A percentile compares a stretch with the other conserved stretches of the same genome.
Evolutionary conservation across 64 coral and sea anemone genomes (phyloP).

Genomic region (Cladopsammia gracilis): DNA sequence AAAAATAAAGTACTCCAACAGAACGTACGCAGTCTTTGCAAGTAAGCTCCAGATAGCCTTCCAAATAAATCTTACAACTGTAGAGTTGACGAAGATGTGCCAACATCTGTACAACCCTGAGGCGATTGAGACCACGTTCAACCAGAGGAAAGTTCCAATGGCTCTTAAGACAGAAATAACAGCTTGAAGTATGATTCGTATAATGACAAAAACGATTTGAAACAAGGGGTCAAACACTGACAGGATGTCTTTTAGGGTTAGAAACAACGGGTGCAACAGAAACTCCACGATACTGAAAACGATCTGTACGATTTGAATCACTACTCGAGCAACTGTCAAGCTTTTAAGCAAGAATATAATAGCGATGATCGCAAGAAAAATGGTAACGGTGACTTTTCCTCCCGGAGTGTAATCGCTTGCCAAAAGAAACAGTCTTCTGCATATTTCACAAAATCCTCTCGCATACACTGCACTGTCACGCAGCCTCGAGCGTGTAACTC

Average conservation of each 20-base stretch:
- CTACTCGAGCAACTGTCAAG: conserved; percentile 7
- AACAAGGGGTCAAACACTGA: background rate
- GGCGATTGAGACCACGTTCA: conserved; percentile 24
- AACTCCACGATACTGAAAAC: conserved; percentile 3
- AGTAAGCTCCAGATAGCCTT: background rate
- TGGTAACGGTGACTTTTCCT: conserved; percentile 42
- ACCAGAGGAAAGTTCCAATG: conserved; percentile 14
- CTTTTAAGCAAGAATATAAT: conserved; percentile 31
- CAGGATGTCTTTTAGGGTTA: conserved; percentile 45
- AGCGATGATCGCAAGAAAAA: background rate
- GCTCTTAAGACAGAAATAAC: background rate
- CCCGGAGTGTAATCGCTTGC: conserved; percentile 64
- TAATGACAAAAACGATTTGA: background rate
- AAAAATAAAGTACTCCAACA: conserved; percentile 34
- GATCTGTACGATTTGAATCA: conserved; percentile 37
- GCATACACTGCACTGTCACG: conserved; percentile 34
- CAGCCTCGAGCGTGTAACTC: background rate
- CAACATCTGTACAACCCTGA: conserved; percentile 40
- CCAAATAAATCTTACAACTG: conserved; percentile 8
- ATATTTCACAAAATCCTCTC: conserved; percentile 60
- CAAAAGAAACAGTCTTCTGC: conserved; percentile 69
- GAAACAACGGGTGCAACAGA: conserved; percentile 34
- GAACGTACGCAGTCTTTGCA: background rate
- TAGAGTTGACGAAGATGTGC: conserved; percentile 21
- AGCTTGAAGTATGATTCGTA: background rate